Conservation (phyloP, 2,113 vertebrate genomes). For the Baryphthengus martii region DNA sequence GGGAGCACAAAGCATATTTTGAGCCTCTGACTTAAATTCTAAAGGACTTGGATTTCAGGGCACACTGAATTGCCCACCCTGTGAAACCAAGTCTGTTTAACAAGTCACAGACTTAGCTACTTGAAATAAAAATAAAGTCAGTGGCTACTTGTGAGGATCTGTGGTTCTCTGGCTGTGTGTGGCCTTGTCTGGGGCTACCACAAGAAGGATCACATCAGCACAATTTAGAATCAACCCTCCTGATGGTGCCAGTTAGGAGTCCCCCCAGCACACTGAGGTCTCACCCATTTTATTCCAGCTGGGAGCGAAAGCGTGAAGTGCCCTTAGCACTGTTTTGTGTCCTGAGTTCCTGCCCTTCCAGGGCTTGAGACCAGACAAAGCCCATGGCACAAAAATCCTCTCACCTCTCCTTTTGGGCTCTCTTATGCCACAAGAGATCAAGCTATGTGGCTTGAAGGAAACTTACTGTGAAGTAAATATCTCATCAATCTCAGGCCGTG, state of each 20-base stretch:
- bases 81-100: not conserved
- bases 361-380: not conserved
- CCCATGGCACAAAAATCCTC: not conserved
- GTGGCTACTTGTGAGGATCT: not conserved
- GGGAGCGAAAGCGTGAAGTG: not conserved
- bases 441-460: not conserved
- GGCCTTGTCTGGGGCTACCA: not conserved
- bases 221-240: not conserved
- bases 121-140: not conserved
- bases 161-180: not conserved
- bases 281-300: not conserved
- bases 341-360: not conserved
- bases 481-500: constrained; percentile 92
- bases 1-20: not conserved
- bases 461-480: constrained; percentile 96
- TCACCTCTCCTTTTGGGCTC: not conserved
- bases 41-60: not conserved
- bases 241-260: not conserved
- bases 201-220: not conserved
- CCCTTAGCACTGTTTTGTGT: not conserved
- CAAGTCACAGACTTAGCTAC: not conserved
- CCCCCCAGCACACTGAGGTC: not conserved
- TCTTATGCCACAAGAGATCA: not conserved
- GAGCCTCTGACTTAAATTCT: not conserved
- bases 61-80: not conserved